These are phyloP conservation scores for Turritopsis dohrnii DNA, from an alignment of 30 jellyfish, hydroid and myxozoan species.

Conservation along the genomic window DNA sequence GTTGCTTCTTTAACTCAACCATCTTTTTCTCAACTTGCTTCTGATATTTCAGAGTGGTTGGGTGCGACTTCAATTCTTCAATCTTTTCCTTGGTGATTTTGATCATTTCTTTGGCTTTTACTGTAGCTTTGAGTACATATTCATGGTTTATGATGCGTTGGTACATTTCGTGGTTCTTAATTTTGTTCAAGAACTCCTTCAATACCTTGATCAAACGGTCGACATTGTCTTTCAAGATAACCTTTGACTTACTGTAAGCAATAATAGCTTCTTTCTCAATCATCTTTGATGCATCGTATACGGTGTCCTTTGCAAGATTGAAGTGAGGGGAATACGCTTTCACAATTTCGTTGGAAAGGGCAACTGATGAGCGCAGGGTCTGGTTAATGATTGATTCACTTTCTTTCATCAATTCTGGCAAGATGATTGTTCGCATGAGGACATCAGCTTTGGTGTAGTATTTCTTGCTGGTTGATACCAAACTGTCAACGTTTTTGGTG, in stretches of 20 bases:
- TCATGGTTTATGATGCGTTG: constrained; percentile 44
- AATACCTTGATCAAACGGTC: background rate
- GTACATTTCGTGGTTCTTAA: constrained; percentile 48
- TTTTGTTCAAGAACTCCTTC: constrained; percentile 24
- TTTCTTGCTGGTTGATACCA: constrained; percentile 17
- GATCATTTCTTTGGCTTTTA: constrained; percentile 20
- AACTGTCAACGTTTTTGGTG: constrained; percentile 1
- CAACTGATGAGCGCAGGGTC: constrained; percentile 66
- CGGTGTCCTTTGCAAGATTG: constrained; percentile 34
- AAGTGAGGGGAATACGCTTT: constrained; percentile 80
- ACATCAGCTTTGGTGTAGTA: constrained; percentile 44
- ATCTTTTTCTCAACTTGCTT: background rate
- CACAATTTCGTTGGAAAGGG: constrained; percentile 60
- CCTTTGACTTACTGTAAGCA: background rate
- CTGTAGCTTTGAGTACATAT: constrained; percentile 30
- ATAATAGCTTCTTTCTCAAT: constrained; percentile 29
- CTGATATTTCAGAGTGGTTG: constrained; percentile 29
- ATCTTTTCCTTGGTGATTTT: constrained; percentile 36
- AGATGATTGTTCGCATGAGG: constrained; percentile 36
- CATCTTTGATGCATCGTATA: constrained; percentile 29
- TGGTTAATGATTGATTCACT: constrained; percentile 83
- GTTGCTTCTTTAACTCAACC: background rate
- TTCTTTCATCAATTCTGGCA: constrained; percentile 79
- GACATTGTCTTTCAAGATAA: constrained; percentile 9
- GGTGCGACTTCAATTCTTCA: constrained; percentile 61